Conservation (phyloP, 1,140 invertebrate genomes). For the Lineus longissimus region DNA sequence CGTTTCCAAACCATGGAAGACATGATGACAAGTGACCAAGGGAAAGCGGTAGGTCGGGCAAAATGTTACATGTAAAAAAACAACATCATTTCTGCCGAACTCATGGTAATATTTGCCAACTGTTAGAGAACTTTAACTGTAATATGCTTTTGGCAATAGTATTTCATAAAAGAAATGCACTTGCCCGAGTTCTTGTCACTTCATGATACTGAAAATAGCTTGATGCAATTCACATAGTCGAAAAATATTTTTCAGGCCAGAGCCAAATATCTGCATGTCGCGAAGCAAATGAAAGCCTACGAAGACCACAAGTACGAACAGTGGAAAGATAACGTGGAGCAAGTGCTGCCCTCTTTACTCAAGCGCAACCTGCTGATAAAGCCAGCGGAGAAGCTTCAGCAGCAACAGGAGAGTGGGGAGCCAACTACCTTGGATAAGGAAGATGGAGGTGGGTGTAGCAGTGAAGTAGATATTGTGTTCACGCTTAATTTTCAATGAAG, state of each 20-base stretch:
- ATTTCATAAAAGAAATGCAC: too few species aligned
- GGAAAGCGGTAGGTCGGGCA: slow-evolving; percentile 54
- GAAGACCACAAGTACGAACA: slow-evolving; percentile 61
- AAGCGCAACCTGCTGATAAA: slow-evolving; percentile 50
- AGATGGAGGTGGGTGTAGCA: not conserved
- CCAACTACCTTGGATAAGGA: not conserved
- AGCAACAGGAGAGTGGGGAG: not conserved
- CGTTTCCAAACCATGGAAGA: slow-evolving; percentile 72
- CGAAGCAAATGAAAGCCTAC: slow-evolving; percentile 70
- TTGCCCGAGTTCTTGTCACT: too few species aligned
- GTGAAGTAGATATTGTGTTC: too few species aligned
- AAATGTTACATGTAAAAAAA: not conserved
- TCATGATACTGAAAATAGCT: not conserved
- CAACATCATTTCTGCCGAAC: too few species aligned
- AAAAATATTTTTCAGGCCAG: slow-evolving; percentile 68
- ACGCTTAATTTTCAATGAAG: too few species aligned
- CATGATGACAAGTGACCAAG: slow-evolving; percentile 70
- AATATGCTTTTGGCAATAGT: not conserved
- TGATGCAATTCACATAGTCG: not conserved
- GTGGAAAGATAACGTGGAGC: slow-evolving; percentile 49
- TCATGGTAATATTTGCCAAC: not conserved
- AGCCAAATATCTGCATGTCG: slow-evolving; percentile 69
- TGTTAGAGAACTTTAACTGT: not conserved
- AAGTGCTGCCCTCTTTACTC: slow-evolving; percentile 41
- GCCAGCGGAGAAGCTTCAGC: slow-evolving; percentile 11